Percentiles rank a stretch among this genome's conserved stretches.
These are phyloP conservation scores for Anhinga rufa DNA, from an alignment of 2,113 vertebrate species.

Conservation along the genomic window DNA sequence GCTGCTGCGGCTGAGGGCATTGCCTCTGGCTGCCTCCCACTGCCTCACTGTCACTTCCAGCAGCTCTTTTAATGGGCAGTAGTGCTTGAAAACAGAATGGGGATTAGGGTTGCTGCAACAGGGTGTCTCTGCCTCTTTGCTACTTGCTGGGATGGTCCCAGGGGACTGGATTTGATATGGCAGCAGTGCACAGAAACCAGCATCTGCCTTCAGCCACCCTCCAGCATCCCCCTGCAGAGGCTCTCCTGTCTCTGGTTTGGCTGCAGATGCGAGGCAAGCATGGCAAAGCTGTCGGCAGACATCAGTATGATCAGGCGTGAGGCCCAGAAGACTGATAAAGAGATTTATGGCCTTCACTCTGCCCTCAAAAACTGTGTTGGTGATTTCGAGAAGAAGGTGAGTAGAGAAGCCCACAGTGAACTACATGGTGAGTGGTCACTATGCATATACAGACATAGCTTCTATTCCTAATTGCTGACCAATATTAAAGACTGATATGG, in stretches of 20 bases:
- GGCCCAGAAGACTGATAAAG: slow-evolving; percentile 67
- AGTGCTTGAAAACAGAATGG: background rate
- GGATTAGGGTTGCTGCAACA: background rate
- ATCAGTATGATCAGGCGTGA: slow-evolving; percentile 59
- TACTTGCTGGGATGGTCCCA: rapidly evolving
- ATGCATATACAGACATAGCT: background rate
- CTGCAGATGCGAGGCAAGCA: slow-evolving; percentile 82
- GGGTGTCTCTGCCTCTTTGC: background rate
- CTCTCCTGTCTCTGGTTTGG: background rate
- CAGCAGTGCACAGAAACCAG: rapidly evolving
- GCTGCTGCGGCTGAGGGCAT: too few species aligned
- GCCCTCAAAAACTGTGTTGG: slow-evolving; percentile 61
- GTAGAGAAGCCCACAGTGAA: background rate
- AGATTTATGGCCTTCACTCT: slow-evolving; percentile 64
- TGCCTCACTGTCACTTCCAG: background rate
- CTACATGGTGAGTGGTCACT: background rate
- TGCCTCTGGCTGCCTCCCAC: background rate
- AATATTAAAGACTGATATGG: background rate
- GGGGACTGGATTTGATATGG: too few species aligned
- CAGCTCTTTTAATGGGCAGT: background rate
- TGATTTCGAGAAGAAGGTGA: slow-evolving; percentile 79
- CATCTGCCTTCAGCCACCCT: background rate
- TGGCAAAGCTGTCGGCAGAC: slow-evolving; percentile 76
- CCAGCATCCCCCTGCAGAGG: background rate
- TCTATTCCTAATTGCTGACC: background rate